These are phyloP conservation scores for Bradynema listronoti DNA, from an alignment of 1,140 invertebrate species.

Conservation along the genomic window DNA sequence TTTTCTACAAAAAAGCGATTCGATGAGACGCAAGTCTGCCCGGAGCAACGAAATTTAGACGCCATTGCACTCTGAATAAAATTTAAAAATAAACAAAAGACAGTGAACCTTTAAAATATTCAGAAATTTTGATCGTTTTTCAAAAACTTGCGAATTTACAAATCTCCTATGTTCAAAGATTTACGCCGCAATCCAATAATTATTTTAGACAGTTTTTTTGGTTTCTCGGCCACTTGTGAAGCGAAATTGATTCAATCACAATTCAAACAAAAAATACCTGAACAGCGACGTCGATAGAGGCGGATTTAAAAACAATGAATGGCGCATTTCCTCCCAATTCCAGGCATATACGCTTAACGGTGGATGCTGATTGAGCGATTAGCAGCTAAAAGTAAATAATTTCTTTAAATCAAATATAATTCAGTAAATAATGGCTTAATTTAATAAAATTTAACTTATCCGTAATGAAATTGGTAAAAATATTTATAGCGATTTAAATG, in stretches of 20 bases:
- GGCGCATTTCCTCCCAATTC: conserved; percentile 97
- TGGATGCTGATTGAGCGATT: conserved; percentile 73
- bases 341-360: conserved; percentile 79
- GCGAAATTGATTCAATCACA: neutral
- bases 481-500: too few relatives aligned
- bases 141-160: too few relatives aligned
- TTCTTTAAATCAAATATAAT: too few relatives aligned
- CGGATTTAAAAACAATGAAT: conserved; percentile 89
- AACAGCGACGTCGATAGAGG: conserved; percentile 80
- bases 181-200: too few relatives aligned
- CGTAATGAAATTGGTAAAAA: conserved; percentile 10
- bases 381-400: conserved; percentile 65
- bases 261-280: conserved; percentile 19
- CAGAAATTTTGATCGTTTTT: too few relatives aligned
- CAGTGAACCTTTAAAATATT: too few relatives aligned
- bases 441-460: too few relatives aligned
- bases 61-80: conserved; percentile 69
- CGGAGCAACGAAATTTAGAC: conserved; percentile 89
- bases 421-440: too few relatives aligned
- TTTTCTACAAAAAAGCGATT: conserved; percentile 87
- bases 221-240: too few relatives aligned
- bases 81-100: conserved; percentile 23
- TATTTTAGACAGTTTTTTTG: too few relatives aligned
- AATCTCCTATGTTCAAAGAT: too few relatives aligned
- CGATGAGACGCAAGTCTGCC: conserved; percentile 88